phyloP scores from a whole-genome alignment of 2,888 invertebrate genomes.

The Acrobasis repandana region DNA sequence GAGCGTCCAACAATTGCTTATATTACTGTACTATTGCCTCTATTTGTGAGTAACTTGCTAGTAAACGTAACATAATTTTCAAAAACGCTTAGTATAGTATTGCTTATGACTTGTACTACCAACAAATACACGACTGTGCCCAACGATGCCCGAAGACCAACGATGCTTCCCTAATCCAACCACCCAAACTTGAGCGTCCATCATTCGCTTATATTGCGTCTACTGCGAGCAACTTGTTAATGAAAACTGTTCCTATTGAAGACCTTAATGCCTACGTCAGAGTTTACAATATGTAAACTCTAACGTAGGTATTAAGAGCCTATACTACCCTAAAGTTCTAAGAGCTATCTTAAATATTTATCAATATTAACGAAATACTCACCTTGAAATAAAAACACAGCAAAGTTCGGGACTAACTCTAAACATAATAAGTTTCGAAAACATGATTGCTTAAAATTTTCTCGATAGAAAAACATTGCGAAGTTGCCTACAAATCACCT shows the following conservation, averaged over 20 bases:
- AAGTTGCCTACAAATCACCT: no score
- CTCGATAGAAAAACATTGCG: no score
- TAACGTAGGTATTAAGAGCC: no score
- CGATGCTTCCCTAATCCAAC: conserved; percentile 16
- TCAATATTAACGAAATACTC: no score
- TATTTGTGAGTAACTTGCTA: background rate
- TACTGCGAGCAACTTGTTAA: conserved; percentile 6
- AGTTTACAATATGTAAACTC: no score
- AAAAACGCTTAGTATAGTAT: background rate
- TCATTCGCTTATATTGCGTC: conserved; percentile 14
- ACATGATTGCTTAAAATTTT: no score
- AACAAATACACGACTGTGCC: conserved; percentile 1
- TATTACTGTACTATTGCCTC: conserved; percentile 1
- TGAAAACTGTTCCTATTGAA: conserved; percentile 3
- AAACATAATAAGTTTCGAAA: no score
- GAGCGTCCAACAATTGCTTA: background rate
- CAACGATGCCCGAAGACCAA: conserved; percentile 17
- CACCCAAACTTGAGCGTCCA: conserved; percentile 8
- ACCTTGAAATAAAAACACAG: no score
- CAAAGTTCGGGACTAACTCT: no score
- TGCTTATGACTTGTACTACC: background rate
- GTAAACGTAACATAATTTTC: background rate
- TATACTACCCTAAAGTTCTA: no score
- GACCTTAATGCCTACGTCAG: no score
- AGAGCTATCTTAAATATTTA: no score